Conservation (phyloP, 2,888 invertebrate genomes). For the Prenolepis imparis region DNA sequence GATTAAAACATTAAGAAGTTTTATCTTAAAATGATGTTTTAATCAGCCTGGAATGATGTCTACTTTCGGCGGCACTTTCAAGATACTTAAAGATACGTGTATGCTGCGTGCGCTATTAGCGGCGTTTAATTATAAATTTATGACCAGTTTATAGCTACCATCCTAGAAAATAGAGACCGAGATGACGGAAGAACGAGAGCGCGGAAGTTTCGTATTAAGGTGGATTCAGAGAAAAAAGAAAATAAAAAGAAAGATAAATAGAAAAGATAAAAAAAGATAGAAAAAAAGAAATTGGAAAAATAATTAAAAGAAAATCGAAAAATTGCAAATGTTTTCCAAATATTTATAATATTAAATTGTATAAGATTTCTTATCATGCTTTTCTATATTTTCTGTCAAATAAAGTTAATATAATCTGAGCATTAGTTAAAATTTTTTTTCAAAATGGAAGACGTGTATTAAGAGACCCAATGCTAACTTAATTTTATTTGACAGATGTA, state of each 20-base stretch:
- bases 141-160: slow-evolving; percentile 69
- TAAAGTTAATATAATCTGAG: neutral
- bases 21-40: neutral
- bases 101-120: slow-evolving; percentile 67
- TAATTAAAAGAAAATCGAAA: neutral
- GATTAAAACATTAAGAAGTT: neutral
- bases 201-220: slow-evolving; percentile 48
- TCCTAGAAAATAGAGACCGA: slow-evolving; percentile 65
- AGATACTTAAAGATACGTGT: slow-evolving; percentile 54
- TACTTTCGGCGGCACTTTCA: slow-evolving; percentile 42
- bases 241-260: neutral
- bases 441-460: neutral
- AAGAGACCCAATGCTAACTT: neutral
- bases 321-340: neutral
- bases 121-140: slow-evolving; percentile 80
- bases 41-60: slow-evolving; percentile 17
- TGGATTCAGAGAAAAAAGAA: neutral
- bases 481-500: neutral
- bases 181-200: slow-evolving; percentile 36
- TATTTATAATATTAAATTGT: neutral
- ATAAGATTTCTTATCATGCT: neutral
- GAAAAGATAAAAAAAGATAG: too few species aligned
- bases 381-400: neutral
- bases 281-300: neutral
- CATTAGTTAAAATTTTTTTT: neutral